These are phyloP conservation scores for Semnornis frantzii DNA, from an alignment of 2,113 vertebrate species.

Conservation along the genomic window DNA sequence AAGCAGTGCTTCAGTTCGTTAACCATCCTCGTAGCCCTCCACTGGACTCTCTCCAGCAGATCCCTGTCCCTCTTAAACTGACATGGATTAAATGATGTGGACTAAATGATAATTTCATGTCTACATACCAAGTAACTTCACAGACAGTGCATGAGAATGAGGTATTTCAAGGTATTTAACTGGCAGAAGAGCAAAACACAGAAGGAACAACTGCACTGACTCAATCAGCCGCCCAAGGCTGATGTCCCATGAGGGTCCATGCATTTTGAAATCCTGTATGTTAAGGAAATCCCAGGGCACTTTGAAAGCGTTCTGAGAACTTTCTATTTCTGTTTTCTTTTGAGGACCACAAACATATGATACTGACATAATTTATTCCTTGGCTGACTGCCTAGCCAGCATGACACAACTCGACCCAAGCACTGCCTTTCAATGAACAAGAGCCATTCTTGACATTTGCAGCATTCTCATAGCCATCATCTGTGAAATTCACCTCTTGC, in stretches of 20 bases:
- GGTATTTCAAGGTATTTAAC: neutral
- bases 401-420: neutral
- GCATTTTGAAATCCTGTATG: neutral
- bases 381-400: neutral
- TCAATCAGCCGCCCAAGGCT: neutral
- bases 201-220: neutral
- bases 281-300: neutral
- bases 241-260: neutral
- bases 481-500: neutral
- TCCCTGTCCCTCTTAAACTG: too few relatives aligned
- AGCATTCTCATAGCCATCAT: neutral
- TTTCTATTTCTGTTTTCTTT: neutral
- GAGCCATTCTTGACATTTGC: neutral
- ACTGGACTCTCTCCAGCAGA: too few relatives aligned
- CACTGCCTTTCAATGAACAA: neutral
- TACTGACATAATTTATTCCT: neutral
- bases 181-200: neutral
- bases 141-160: neutral
- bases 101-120: neutral
- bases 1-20: too few relatives aligned
- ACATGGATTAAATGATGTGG: neutral
- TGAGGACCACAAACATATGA: neutral
- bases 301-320: neutral
- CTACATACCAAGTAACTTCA: neutral
- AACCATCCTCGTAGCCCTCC: too few relatives aligned